Conservation (phyloP, 2,797 vertebrate genomes). For the Pseudochaenichthys georgianus region DNA sequence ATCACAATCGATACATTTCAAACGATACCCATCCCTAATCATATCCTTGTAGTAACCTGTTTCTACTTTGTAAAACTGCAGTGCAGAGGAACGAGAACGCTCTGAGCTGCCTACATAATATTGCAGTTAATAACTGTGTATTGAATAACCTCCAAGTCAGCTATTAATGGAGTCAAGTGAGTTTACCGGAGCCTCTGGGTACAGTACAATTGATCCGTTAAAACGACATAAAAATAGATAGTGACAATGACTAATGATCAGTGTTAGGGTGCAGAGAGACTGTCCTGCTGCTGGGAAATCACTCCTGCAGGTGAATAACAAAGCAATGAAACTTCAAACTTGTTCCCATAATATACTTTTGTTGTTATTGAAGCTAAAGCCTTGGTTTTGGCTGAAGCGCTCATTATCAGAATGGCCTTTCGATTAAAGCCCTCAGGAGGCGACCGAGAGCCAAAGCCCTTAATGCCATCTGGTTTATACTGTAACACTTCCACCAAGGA, state of each 20-base stretch:
- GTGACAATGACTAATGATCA: slow-evolving; percentile 42
- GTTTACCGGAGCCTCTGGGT: slow-evolving; percentile 36
- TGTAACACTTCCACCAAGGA: slow-evolving; percentile 54
- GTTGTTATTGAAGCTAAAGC: background rate
- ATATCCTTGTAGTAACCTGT: background rate
- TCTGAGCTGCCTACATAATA: slow-evolving; percentile 15
- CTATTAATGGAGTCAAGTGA: slow-evolving; percentile 51
- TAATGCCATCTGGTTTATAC: slow-evolving; percentile 73
- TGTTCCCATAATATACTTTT: slow-evolving; percentile 9
- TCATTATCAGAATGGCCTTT: slow-evolving; percentile 44
- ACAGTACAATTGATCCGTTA: slow-evolving; percentile 49
- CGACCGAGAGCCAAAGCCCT: slow-evolving; percentile 48
- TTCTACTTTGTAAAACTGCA: background rate
- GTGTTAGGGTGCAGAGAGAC: slow-evolving; percentile 5
- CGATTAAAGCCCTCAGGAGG: slow-evolving; percentile 60
- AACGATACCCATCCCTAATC: background rate
- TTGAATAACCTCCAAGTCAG: slow-evolving; percentile 45
- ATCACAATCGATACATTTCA: no score
- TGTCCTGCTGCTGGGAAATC: slow-evolving; percentile 12
- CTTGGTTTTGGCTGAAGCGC: background rate
- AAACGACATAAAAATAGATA: slow-evolving; percentile 37
- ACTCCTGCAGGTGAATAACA: slow-evolving; percentile 14
- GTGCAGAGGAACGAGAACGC: background rate
- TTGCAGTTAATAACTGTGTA: slow-evolving; percentile 35
- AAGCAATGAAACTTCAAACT: slow-evolving; percentile 6